These are phyloP conservation scores for Lasioglossum figueresi DNA, from an alignment of 2,888 invertebrate species.

Conservation along the genomic window DNA sequence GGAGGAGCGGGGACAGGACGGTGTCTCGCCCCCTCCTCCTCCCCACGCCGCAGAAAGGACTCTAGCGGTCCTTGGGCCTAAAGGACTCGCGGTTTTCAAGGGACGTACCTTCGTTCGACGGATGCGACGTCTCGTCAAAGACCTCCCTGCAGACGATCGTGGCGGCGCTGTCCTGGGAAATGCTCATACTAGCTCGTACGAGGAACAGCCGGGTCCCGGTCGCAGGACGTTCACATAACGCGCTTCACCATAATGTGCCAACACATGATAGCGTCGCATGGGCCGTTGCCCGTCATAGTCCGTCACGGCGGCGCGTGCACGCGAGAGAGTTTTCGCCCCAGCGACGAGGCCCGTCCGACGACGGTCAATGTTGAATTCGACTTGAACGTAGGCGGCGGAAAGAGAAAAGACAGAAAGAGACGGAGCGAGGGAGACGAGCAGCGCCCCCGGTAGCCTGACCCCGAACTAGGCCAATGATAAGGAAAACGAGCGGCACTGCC, in stretches of 20 bases:
- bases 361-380: slow-evolving; percentile 82
- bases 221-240: slow-evolving; percentile 60
- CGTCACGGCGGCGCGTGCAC: slow-evolving; percentile 58
- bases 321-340: slow-evolving; percentile 59
- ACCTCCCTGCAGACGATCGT: slow-evolving; percentile 92
- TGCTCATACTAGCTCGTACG: slow-evolving; percentile 76
- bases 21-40: background rate
- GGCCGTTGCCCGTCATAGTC: slow-evolving; percentile 64
- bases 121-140: slow-evolving; percentile 93
- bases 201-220: slow-evolving; percentile 27
- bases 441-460: slow-evolving; percentile 62
- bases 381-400: slow-evolving; percentile 74
- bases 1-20: background rate
- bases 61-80: background rate
- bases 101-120: slow-evolving; percentile 91
- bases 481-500: slow-evolving; percentile 47
- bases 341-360: slow-evolving; percentile 70
- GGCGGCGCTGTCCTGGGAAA: slow-evolving; percentile 83
- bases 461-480: slow-evolving; percentile 64
- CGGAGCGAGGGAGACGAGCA: slow-evolving; percentile 33
- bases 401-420: background rate
- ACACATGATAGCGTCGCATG: slow-evolving; percentile 30
- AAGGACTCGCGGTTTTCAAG: background rate
- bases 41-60: background rate
- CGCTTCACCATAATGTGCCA: slow-evolving; percentile 24